Evolutionary conservation across 2,888 invertebrate genomes (phyloP).

Genomic region (Erebia epiphron): DNA sequence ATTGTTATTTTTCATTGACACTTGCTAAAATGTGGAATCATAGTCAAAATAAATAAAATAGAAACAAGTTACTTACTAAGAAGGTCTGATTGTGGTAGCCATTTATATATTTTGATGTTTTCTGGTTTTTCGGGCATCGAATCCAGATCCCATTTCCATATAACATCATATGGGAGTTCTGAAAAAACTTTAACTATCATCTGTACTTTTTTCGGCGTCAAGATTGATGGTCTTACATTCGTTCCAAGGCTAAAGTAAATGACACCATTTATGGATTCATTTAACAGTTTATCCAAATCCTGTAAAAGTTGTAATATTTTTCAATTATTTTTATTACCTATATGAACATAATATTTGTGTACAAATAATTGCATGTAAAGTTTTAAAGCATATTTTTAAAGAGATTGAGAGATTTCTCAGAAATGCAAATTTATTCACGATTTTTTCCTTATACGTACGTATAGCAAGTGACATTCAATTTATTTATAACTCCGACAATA

Average conservation of each 20-base stretch:
- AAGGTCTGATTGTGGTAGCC: conserved; percentile 60
- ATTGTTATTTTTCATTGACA: too few relatives aligned
- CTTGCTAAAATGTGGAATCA: too few relatives aligned
- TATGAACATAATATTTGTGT: too few relatives aligned
- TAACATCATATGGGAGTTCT: conserved; percentile 64
- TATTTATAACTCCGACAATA: too few relatives aligned
- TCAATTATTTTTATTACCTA: background rate
- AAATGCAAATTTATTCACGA: too few relatives aligned
- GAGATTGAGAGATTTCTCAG: too few relatives aligned
- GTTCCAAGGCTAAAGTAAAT: conserved; percentile 74
- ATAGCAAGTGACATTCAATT: too few relatives aligned
- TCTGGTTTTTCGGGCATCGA: conserved; percentile 53
- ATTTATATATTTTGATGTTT: conserved; percentile 68
- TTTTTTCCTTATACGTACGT: too few relatives aligned
- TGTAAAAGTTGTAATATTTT: conserved; percentile 34
- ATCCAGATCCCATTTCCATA: conserved; percentile 72
- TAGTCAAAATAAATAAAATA: too few relatives aligned
- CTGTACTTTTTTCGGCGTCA: conserved; percentile 56
- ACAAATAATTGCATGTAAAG: too few relatives aligned
- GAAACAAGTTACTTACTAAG: conserved; percentile 44
- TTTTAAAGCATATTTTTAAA: too few relatives aligned
- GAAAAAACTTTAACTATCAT: conserved; percentile 59
- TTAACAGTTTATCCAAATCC: conserved; percentile 58
- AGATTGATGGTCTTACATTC: conserved; percentile 53
- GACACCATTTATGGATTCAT: conserved; percentile 60